Base-by-base conservation (phyloP, 2,888 invertebrate species). In the Diaphora mendica region DNA sequence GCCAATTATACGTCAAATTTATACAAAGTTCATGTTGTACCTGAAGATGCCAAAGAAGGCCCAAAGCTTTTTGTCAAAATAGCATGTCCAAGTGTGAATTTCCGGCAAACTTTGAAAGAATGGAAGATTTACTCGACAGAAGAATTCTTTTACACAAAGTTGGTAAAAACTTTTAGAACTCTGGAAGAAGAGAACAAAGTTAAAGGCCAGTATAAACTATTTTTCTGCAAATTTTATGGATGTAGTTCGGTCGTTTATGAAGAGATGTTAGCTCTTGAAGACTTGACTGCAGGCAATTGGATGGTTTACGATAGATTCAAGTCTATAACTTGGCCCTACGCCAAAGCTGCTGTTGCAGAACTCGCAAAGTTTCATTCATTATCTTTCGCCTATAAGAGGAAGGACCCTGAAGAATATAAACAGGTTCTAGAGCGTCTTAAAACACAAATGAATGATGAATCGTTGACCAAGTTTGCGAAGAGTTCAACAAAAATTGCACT, bases 301-400 rank as follows among this genome's bases (percentile, higher is more conserved):
- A 68, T 39, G 2, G 75, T 79, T 17, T 82, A 85, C 64, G 85
- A 92, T 33, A 86, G 90, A 71, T 75, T 88, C 26, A 82, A 80
- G 62, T 75, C 87, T 5, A 73, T 92, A 5, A 81, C 86, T 74
- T 89, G 88, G 85, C 71, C 77, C 30, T 82, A 82, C 33, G 82
- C 77, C 17, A 83, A 84, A 23, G 88, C 91, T 33, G 86, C 90
- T 0, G 71, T 84, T 0, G 66, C 79, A 26, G 87, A 86, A 15
- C 73, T 91, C 67, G 92, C 90, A 0, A 90, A 88, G 74, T 82
- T 91, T 5, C 93, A 93, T 72, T 90, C 92, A 0, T 79, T 91
- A 1, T 91, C 91, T 0, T 83, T 91, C 7, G 91, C 89, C 0
- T 85, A 86, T 70, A 81, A 80, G 42, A 81, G 86, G 55, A 83